phyloP scores from a whole-genome alignment of 2,888 invertebrate genomes.

The Andrena bucephala region DNA sequence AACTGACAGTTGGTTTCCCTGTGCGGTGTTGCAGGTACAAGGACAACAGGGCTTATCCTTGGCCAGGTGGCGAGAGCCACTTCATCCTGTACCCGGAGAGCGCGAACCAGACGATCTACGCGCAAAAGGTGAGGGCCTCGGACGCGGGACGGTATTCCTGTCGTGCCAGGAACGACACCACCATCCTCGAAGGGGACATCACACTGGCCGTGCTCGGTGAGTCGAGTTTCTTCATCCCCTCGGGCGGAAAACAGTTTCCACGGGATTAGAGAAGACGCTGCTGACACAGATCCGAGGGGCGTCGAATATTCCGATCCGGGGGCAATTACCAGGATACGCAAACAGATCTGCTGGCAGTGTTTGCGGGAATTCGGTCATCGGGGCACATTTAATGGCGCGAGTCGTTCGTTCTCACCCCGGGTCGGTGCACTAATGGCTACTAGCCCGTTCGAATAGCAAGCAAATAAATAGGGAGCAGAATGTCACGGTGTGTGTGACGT shows the following conservation, averaged over 20 bases:
- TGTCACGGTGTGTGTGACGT: no score
- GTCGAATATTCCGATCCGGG: no score
- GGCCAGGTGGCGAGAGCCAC: constrained; percentile 90
- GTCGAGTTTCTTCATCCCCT: constrained; percentile 72
- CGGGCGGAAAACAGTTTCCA: neutral
- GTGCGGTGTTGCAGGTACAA: constrained; percentile 88
- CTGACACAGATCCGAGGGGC: no score
- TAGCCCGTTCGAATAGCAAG: no score
- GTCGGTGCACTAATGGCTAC: no score
- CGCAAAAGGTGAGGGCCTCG: constrained; percentile 87
- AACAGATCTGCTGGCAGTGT: no score
- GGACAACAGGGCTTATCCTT: constrained; percentile 91
- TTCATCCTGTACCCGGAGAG: constrained; percentile 92
- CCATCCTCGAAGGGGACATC: constrained; percentile 88
- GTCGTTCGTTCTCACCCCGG: no score
- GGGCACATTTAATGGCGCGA: no score
- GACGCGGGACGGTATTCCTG: constrained; percentile 92
- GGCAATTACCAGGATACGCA: no score
- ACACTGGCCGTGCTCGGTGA: constrained; percentile 89
- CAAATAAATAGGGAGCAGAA: no score
- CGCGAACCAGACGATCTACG: constrained; percentile 92
- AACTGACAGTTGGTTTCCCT: neutral
- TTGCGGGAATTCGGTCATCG: no score
- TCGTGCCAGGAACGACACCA: constrained; percentile 90
- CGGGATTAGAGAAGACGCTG: neutral